Conservation (phyloP, 2,113 vertebrate species). For the Echinops telfairi region DNA sequence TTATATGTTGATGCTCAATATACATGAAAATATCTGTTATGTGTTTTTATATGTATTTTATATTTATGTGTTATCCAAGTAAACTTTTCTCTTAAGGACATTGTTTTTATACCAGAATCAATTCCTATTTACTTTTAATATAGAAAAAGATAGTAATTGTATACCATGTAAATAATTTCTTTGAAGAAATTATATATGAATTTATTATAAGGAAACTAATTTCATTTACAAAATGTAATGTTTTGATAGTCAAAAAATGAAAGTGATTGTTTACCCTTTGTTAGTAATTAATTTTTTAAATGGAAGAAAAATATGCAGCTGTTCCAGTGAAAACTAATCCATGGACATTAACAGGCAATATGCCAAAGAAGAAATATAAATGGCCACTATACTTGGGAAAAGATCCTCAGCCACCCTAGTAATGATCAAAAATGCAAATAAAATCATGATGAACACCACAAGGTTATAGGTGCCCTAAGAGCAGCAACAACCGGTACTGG, state of each 20-base stretch:
- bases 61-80: constrained; percentile 10
- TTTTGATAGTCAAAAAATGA: constrained; percentile 51
- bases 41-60: constrained; percentile 1
- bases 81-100: constrained; percentile 33
- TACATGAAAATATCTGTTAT: constrained; percentile 34
- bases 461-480: not conserved
- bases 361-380: constrained; percentile 27
- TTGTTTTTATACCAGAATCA: constrained; percentile 51
- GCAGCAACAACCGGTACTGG: not conserved
- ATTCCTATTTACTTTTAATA: constrained; percentile 58
- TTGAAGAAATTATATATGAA: constrained; percentile 10
- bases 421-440: not conserved
- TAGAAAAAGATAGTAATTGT: constrained; percentile 26
- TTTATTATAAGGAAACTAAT: constrained; percentile 27
- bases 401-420: not conserved
- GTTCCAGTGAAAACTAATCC: constrained; percentile 22
- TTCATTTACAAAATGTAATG: constrained; percentile 32
- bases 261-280: not conserved
- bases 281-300: constrained; percentile 33
- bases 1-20: constrained; percentile 38
- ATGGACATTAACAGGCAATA: not conserved
- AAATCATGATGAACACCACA: not conserved
- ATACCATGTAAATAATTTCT: constrained; percentile 46
- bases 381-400: not conserved
- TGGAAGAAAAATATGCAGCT: not conserved